phyloP scores from a whole-genome alignment of 2,888 invertebrate species.

The Eupeodes luniger region DNA sequence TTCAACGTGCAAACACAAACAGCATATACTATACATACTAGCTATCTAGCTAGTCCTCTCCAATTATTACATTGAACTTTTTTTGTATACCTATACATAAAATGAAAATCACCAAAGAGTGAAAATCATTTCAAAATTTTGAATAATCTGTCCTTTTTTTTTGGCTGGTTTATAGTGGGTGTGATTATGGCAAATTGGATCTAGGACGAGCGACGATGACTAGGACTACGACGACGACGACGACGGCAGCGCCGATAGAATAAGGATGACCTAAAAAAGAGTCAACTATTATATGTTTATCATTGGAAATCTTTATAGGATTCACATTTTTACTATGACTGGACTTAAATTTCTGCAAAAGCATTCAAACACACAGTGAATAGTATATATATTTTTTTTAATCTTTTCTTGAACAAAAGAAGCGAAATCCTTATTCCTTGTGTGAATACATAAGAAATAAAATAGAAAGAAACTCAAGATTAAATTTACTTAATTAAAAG shows the following conservation, averaged over 20 bases:
- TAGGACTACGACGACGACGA: background rate
- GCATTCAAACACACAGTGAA: background rate
- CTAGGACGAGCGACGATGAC: constrained; percentile 35
- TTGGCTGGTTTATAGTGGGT: constrained; percentile 2
- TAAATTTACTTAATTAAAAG: constrained; percentile 70
- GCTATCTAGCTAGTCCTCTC: background rate
- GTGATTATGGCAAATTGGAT: constrained; percentile 64
- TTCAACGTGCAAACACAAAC: too few relatives aligned
- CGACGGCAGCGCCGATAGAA: background rate
- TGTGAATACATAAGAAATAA: background rate
- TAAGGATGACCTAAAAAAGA: constrained; percentile 35
- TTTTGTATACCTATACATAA: background rate
- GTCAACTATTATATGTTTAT: background rate
- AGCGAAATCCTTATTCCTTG: background rate
- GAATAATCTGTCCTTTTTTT: background rate
- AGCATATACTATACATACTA: too few relatives aligned
- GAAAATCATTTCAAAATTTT: constrained; percentile 29
- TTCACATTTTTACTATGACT: constrained; percentile 39
- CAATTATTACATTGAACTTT: constrained; percentile 10
- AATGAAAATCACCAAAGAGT: background rate
- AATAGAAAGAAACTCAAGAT: constrained; percentile 5
- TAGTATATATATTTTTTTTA: background rate
- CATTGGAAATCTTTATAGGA: constrained; percentile 38
- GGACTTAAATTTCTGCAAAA: constrained; percentile 36
- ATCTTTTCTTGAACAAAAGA: background rate